These are phyloP conservation scores for Nyctalus aviator DNA, from an alignment of 2,797 vertebrate genomes.

Conservation along the genomic window DNA sequence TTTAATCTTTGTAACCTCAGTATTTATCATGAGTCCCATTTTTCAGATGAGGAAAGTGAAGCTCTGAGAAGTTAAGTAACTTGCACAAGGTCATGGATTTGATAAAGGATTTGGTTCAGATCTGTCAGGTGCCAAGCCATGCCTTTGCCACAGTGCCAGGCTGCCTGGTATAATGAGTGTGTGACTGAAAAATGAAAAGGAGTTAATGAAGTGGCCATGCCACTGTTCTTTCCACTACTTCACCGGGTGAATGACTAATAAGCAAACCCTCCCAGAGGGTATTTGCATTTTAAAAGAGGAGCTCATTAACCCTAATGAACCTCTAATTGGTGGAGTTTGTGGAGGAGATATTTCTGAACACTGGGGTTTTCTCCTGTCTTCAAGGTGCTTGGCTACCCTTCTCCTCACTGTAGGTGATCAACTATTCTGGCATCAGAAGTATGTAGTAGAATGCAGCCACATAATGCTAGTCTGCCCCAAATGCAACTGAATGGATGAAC, in stretches of 20 bases:
- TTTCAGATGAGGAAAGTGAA: conserved; percentile 66
- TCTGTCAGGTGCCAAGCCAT: conserved; percentile 54
- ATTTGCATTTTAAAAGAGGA: conserved; percentile 81
- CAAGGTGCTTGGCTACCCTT: conserved; percentile 47
- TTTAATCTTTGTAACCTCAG: not conserved
- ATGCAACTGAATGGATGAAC: not conserved
- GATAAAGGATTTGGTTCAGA: conserved; percentile 27
- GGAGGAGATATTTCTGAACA: conserved; percentile 61
- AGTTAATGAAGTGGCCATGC: conserved; percentile 55
- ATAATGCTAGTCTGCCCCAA: not conserved
- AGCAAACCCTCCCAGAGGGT: conserved; percentile 67
- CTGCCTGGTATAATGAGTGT: conserved; percentile 64
- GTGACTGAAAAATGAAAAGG: conserved; percentile 56
- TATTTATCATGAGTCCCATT: conserved; percentile 58
- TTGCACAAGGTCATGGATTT: conserved; percentile 42
- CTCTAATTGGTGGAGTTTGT: conserved; percentile 76
- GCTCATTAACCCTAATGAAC: conserved; percentile 81
- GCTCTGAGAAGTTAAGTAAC: conserved; percentile 39
- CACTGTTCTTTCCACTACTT: conserved; percentile 70
- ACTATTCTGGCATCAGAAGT: conserved; percentile 28
- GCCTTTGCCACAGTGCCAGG: conserved; percentile 31
- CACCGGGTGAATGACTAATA: conserved; percentile 72
- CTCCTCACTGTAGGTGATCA: conserved; percentile 23
- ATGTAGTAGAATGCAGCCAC: not conserved
- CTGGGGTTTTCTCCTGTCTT: conserved; percentile 60